Percentiles rank a stretch among this genome's conserved stretches.
These are phyloP conservation scores for Hipposideros armiger DNA, from an alignment of 2,113 vertebrate species.

Conservation along the genomic window DNA sequence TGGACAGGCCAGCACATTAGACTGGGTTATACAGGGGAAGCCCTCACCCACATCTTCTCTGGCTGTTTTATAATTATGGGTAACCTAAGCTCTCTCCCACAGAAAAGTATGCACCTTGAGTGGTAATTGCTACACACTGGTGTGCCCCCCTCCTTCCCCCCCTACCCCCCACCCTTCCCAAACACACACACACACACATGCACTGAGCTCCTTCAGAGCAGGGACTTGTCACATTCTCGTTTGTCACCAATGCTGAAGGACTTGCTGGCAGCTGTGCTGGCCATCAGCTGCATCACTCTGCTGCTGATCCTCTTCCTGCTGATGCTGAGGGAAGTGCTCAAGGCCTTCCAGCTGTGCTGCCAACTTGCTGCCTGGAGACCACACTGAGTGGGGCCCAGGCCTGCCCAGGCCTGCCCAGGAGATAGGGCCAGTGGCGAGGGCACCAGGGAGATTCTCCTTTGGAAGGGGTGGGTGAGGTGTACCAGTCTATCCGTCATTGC, in stretches of 20 bases:
- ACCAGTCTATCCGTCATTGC: rapidly evolving
- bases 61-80: neutral
- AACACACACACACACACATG: too few species aligned
- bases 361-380: neutral
- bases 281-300: neutral
- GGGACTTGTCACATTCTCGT: neutral
- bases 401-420: neutral
- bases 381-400: rapidly evolving
- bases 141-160: neutral
- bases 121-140: neutral
- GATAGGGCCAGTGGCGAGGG: neutral
- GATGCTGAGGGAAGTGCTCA: neutral
- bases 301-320: neutral
- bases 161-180: too few species aligned
- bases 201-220: neutral
- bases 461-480: neutral
- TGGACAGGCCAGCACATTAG: neutral
- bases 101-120: neutral
- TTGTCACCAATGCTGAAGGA: neutral
- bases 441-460: neutral
- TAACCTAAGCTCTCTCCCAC: neutral
- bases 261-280: rapidly evolving
- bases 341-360: neutral
- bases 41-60: neutral
- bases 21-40: neutral